These are phyloP conservation scores for Parnassius orleans DNA, from an alignment of 2,888 invertebrate genomes.

Conservation along the genomic window DNA sequence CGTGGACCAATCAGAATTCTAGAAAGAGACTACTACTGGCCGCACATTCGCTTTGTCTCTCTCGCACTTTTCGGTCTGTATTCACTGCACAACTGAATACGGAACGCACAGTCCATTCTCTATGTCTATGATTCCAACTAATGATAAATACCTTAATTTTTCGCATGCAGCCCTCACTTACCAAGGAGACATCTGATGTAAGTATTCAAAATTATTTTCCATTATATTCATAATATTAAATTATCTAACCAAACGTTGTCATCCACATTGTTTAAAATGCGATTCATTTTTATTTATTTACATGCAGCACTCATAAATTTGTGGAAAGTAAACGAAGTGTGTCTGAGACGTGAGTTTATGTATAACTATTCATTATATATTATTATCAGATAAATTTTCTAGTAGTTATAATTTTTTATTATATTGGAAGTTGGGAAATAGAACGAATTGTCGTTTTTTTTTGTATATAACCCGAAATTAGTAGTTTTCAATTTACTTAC, in stretches of 20 bases:
- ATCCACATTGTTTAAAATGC: no score
- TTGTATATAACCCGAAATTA: background rate
- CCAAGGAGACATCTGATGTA: constrained; percentile 75
- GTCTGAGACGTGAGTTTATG: constrained; percentile 70
- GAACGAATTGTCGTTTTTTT: background rate
- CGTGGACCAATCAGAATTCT: no score
- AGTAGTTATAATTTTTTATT: background rate
- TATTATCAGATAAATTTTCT: background rate
- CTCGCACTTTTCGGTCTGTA: no score
- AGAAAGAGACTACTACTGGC: no score
- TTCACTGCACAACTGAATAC: no score
- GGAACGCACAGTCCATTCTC: constrained; percentile 1
- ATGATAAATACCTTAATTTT: constrained; percentile 52
- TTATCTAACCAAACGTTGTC: no score
- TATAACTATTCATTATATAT: background rate
- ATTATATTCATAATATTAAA: background rate
- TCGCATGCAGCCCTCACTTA: constrained; percentile 79
- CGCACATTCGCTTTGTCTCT: no score
- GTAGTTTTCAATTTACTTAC: no score
- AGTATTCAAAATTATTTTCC: constrained; percentile 48
- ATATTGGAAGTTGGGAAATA: background rate
- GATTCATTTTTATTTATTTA: constrained; percentile 36
- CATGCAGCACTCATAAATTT: constrained; percentile 73
- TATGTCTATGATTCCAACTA: constrained; percentile 41
- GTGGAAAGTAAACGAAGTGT: constrained; percentile 76